phyloP scores from a whole-genome alignment of 2,888 invertebrate species.

The Gortyna flavago region DNA sequence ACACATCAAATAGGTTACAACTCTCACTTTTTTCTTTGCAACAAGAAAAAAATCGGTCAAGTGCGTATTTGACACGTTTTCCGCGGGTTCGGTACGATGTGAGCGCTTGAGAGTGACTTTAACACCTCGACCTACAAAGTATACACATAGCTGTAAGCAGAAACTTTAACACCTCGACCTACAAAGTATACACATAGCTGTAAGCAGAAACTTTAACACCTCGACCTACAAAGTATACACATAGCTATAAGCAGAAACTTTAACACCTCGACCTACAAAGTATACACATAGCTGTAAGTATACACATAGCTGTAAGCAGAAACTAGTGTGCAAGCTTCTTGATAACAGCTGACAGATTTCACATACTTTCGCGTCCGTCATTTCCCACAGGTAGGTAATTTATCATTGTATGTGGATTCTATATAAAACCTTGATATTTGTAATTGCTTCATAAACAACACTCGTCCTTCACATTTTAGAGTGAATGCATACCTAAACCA shows the following conservation, averaged over 20 bases:
- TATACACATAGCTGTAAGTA: neutral
- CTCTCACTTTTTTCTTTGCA: conserved; percentile 13
- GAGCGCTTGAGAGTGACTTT: conserved; percentile 17
- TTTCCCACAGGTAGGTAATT: neutral
- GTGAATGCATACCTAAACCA: neutral
- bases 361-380: neutral
- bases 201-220: conserved; percentile 12
- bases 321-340: neutral
- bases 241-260: conserved; percentile 6
- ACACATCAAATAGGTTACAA: conserved; percentile 22
- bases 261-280: neutral
- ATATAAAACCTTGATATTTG: neutral
- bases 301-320: too few relatives aligned
- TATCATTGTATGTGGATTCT: neutral
- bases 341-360: neutral
- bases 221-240: neutral
- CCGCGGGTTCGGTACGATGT: conserved; percentile 7
- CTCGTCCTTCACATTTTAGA: neutral
- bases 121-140: neutral
- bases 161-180: conserved; percentile 11
- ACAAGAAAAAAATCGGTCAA: conserved; percentile 43
- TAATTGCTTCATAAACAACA: neutral
- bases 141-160: neutral
- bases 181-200: neutral
- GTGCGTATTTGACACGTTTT: conserved; percentile 45